Conservation (phyloP, 2,113 vertebrate genomes). For the Ascaphus truei region DNA sequence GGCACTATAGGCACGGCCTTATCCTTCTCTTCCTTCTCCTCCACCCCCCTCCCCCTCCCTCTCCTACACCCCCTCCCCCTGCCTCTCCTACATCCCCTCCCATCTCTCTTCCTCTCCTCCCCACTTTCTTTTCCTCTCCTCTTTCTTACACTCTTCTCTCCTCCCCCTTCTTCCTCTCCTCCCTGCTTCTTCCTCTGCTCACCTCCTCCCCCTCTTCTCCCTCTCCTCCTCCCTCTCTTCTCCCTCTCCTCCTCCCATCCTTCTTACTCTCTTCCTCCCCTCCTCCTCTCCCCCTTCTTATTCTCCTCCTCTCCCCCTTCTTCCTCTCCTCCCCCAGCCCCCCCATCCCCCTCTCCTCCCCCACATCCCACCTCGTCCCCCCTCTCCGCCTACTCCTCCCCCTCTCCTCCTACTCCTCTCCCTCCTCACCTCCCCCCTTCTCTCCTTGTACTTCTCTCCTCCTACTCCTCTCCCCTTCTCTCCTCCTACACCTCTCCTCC, state of each 20-base stretch:
- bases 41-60: background rate
- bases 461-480: too few species aligned
- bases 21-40: background rate
- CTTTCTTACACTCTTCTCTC: background rate
- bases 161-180: background rate
- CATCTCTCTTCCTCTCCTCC: background rate
- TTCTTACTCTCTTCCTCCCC: background rate
- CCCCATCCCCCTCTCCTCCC: slow-evolving; percentile 18
- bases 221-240: background rate
- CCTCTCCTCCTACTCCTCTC: slow-evolving; percentile 15
- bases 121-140: background rate
- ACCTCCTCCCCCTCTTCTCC: background rate
- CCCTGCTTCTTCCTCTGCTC: background rate
- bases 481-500: background rate
- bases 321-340: too few species aligned
- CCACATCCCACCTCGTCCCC: slow-evolving; percentile 19
- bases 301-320: background rate
- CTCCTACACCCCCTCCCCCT: background rate
- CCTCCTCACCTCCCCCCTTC: slow-evolving; percentile 28
- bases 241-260: background rate
- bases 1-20: too few species aligned
- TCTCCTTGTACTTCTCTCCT: slow-evolving; percentile 21
- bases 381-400: slow-evolving; percentile 23
- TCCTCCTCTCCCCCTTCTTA: background rate
- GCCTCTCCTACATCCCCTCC: background rate